Evolutionary conservation across 2,113 vertebrate genomes (phyloP).

Genomic region (Dipodomys spectabilis): DNA sequence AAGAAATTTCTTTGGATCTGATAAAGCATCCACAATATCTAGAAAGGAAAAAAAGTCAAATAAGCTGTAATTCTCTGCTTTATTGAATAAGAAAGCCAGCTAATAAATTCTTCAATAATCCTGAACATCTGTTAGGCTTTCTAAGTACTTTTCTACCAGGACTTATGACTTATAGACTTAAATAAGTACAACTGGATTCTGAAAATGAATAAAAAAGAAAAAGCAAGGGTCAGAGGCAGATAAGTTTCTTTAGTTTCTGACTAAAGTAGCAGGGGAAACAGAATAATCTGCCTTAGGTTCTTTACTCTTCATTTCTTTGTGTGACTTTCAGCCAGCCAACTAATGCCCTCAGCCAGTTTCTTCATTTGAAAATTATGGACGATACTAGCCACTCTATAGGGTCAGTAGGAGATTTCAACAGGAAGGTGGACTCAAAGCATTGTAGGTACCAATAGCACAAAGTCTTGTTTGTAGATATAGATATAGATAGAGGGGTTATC

Average conservation of each 20-base stretch:
- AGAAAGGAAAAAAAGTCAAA: conserved; percentile 6
- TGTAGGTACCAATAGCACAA: neutral
- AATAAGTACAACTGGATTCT: neutral
- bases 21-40: conserved; percentile 99
- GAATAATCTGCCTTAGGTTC: neutral
- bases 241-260: no score
- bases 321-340: neutral
- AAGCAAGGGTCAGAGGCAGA: neutral
- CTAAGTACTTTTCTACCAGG: neutral
- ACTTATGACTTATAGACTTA: neutral
- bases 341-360: neutral
- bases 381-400: neutral
- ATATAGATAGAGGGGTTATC: no score
- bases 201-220: neutral
- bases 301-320: neutral
- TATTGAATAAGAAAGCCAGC: neutral
- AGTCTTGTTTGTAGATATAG: no score
- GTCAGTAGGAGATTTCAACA: neutral
- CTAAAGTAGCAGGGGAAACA: neutral
- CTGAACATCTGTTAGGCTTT: neutral
- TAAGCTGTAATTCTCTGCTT: conserved; percentile 1
- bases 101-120: neutral
- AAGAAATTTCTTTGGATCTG: conserved; percentile 99
- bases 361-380: neutral
- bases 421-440: neutral